Conservation (phyloP, 2,888 invertebrate genomes). For the Chaetoderma sp. region DNA sequence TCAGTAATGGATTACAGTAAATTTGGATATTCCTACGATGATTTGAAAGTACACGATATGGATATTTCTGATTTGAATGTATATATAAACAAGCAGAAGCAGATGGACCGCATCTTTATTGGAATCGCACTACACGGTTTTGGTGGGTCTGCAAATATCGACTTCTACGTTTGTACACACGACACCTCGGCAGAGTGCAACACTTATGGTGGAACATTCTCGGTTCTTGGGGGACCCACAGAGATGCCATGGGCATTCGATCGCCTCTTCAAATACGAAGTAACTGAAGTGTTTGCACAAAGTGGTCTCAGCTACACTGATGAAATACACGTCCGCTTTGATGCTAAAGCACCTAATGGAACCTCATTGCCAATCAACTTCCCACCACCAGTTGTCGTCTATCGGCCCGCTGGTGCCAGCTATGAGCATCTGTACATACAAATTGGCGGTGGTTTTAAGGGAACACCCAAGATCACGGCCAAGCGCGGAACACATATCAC, state of each 20-base stretch:
- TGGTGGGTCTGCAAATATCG: conserved; percentile 18
- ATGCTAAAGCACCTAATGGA: background rate
- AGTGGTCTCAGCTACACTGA: conserved; percentile 4
- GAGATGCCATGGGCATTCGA: conserved; percentile 32
- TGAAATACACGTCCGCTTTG: conserved; percentile 5
- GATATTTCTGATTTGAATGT: conserved; percentile 7
- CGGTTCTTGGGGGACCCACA: conserved; percentile 18
- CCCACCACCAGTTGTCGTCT: conserved; percentile 5
- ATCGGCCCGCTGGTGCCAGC: background rate
- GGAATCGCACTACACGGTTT: conserved; percentile 17
- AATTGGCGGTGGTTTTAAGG: background rate
- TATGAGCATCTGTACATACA: background rate
- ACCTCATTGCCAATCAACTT: background rate
- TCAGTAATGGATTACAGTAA: conserved; percentile 35
- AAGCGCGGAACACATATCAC: conserved; percentile 30
- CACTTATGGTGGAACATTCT: conserved; percentile 17
- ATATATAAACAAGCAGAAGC: conserved; percentile 4
- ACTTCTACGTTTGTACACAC: conserved; percentile 13
- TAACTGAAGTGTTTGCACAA: conserved; percentile 11
- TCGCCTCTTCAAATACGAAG: conserved; percentile 25
- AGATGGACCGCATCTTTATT: conserved; percentile 18
- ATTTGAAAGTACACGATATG: conserved; percentile 29
- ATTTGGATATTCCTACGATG: conserved; percentile 36
- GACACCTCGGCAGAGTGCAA: background rate
- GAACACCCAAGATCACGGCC: conserved; percentile 26